These are phyloP conservation scores for Drosophila kohkoa DNA, from an alignment of 1,140 invertebrate genomes.

Conservation along the genomic window DNA sequence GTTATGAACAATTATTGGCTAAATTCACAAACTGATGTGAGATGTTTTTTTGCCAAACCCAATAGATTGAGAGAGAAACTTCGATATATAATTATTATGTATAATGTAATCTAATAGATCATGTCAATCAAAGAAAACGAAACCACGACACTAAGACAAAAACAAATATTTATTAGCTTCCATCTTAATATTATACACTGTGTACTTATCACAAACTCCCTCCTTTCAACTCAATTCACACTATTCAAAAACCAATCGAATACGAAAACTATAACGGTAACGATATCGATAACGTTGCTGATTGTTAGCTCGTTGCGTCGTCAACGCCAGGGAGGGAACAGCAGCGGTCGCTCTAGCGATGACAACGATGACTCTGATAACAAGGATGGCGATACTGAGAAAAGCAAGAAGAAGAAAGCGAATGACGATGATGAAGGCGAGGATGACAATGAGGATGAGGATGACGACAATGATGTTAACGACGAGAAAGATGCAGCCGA, in stretches of 20 bases:
- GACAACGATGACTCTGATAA: slow-evolving; percentile 66
- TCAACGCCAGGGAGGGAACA: slow-evolving; percentile 74
- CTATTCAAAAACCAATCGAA: slow-evolving; percentile 38
- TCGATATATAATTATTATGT: slow-evolving; percentile 19
- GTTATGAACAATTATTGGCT: slow-evolving; percentile 41
- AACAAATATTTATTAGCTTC: slow-evolving; percentile 40
- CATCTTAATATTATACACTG: slow-evolving; percentile 37
- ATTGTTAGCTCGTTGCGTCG: slow-evolving; percentile 82
- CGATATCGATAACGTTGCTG: slow-evolving; percentile 49
- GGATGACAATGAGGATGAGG: slow-evolving; percentile 27
- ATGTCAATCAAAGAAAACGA: slow-evolving; percentile 28
- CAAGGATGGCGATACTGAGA: slow-evolving; percentile 66
- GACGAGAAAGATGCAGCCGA: slow-evolving; percentile 51
- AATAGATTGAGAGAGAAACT: slow-evolving; percentile 21
- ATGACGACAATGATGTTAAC: slow-evolving; percentile 23
- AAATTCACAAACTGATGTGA: slow-evolving; percentile 36
- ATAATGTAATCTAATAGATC: slow-evolving; percentile 19
- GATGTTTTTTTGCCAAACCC: slow-evolving; percentile 1
- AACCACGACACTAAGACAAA: slow-evolving; percentile 41
- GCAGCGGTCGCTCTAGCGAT: slow-evolving; percentile 73
- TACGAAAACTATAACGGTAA: slow-evolving; percentile 37
- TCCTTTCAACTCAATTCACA: slow-evolving; percentile 30
- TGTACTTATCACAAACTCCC: slow-evolving; percentile 47
- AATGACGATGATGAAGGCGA: slow-evolving; percentile 56
- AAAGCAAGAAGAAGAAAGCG: slow-evolving; percentile 67